Conservation (phyloP, 2,113 vertebrate species). For the Motacilla tschutschensis region DNA sequence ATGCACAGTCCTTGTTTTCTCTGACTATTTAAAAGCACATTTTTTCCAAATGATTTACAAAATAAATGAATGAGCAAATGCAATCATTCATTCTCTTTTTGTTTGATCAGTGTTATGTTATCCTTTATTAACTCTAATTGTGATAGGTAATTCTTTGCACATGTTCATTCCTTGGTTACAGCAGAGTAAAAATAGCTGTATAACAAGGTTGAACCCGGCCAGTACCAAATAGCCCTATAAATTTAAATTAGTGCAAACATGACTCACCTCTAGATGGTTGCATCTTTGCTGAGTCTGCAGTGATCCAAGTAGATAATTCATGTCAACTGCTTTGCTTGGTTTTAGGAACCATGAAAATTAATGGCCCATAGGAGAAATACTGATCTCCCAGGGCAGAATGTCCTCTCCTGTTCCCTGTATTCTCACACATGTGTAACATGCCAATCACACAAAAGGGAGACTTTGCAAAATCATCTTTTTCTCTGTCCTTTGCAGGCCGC, state of each 20-base stretch:
- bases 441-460: background rate
- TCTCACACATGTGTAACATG: background rate
- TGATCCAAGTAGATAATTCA: background rate
- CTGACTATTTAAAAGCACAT: background rate
- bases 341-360: constrained; percentile 21
- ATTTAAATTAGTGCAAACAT: constrained; percentile 25
- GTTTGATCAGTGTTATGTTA: constrained; percentile 17
- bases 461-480: background rate
- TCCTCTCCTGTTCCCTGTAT: background rate
- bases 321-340: background rate
- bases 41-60: background rate
- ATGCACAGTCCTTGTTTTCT: background rate
- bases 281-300: constrained; percentile 45
- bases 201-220: background rate
- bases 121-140: constrained; percentile 37
- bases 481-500: constrained; percentile 76
- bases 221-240: constrained; percentile 14
- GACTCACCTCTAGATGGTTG: background rate
- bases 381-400: background rate
- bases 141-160: constrained; percentile 42
- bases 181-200: background rate
- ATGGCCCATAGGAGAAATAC: background rate
- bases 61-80: background rate
- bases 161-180: constrained; percentile 10
- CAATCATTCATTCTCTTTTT: constrained; percentile 23